These are phyloP conservation scores for Drosophila ironensis DNA, from an alignment of 1,140 invertebrate species.

Conservation along the genomic window DNA sequence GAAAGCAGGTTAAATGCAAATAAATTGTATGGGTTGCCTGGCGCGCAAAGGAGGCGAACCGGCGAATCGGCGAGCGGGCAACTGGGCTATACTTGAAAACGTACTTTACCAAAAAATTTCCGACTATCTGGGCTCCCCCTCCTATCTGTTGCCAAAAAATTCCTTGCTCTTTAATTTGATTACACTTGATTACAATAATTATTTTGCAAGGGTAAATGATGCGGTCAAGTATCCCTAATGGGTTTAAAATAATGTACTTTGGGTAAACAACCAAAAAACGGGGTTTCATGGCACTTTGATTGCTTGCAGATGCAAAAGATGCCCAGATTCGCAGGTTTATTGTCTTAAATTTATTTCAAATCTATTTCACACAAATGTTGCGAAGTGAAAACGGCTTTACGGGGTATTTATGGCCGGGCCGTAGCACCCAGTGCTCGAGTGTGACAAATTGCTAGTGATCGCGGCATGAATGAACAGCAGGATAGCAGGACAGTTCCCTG, in stretches of 20 bases:
- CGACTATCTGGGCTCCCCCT: slow-evolving; percentile 1
- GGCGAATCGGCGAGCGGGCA: neutral
- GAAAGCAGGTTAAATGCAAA: slow-evolving; percentile 80
- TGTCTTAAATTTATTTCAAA: slow-evolving; percentile 8
- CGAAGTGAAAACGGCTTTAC: slow-evolving; percentile 6
- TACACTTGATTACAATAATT: slow-evolving; percentile 70
- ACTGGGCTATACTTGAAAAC: slow-evolving; percentile 23
- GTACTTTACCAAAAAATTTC: slow-evolving; percentile 23
- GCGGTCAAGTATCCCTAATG: neutral
- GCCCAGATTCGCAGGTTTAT: too few relatives aligned
- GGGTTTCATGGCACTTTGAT: too few relatives aligned
- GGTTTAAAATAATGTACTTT: neutral
- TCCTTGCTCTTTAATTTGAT: slow-evolving; percentile 63
- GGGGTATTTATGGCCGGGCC: slow-evolving; percentile 18
- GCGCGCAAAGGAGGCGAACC: neutral
- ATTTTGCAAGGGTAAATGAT: slow-evolving; percentile 4
- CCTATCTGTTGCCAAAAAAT: slow-evolving; percentile 6
- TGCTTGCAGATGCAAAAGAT: too few relatives aligned
- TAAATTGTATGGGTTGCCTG: slow-evolving; percentile 55
- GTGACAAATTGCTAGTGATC: slow-evolving; percentile 60
- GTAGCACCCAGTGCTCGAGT: slow-evolving; percentile 31
- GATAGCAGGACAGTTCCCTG: slow-evolving; percentile 38
- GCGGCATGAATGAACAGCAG: slow-evolving; percentile 57
- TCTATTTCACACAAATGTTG: slow-evolving; percentile 20
- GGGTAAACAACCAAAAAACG: neutral